Conservation (phyloP, 2,888 invertebrate species). For the Nysson spinosus region DNA sequence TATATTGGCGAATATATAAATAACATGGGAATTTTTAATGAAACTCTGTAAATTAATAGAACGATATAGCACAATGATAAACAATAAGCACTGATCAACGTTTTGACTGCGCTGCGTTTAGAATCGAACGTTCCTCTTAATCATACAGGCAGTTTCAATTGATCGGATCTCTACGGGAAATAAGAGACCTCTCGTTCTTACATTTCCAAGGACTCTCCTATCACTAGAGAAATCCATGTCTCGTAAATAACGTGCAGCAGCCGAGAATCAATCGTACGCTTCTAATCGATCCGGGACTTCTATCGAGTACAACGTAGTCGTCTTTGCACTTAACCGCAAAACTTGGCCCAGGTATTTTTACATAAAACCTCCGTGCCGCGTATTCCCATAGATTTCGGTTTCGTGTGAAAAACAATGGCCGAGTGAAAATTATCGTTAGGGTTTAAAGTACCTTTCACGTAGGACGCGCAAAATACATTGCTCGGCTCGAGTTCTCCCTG, state of each 20-base stretch:
- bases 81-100: too few relatives aligned
- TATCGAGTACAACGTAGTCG: too few relatives aligned
- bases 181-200: too few relatives aligned
- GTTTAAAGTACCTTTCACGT: constrained; percentile 32
- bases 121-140: too few relatives aligned
- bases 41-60: too few relatives aligned
- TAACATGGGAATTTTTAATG: too few relatives aligned
- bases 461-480: constrained; percentile 34
- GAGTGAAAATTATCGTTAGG: constrained; percentile 33
- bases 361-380: background rate
- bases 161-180: too few relatives aligned
- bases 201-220: background rate
- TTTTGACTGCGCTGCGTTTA: too few relatives aligned
- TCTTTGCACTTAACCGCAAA: too few relatives aligned
- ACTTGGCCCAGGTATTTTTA: background rate
- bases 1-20: too few relatives aligned
- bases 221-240: background rate
- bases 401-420: constrained; percentile 12
- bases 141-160: too few relatives aligned
- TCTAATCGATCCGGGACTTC: background rate
- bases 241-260: background rate
- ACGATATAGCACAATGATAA: too few relatives aligned
- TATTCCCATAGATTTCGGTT: background rate
- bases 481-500: constrained; percentile 45
- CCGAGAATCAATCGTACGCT: background rate